Conservation (phyloP, 2,113 vertebrate genomes). For the Artemisiospiza belli region DNA sequence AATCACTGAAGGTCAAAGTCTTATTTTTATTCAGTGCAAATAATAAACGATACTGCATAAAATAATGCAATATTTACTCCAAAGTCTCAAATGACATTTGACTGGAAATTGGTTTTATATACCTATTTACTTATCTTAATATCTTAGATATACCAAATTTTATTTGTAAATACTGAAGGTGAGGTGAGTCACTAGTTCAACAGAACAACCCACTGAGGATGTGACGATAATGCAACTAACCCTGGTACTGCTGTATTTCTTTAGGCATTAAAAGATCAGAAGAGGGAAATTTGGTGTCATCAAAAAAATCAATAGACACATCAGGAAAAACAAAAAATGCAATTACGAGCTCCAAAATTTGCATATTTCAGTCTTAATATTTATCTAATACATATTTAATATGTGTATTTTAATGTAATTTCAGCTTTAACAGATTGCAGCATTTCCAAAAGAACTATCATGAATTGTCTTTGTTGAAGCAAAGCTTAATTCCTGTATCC, state of each 20-base stretch:
- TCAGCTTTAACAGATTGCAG: conserved; percentile 17
- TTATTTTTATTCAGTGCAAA: conserved; percentile 47
- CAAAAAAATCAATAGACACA: not conserved
- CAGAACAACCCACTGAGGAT: not conserved
- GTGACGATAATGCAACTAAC: not conserved
- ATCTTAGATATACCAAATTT: not conserved
- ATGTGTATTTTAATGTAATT: conserved; percentile 18
- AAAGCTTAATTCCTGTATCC: not conserved
- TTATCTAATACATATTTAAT: conserved; percentile 44
- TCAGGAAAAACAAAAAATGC: conserved; percentile 17
- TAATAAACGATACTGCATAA: conserved; percentile 4
- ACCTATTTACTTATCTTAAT: not conserved
- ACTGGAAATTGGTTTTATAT: conserved; percentile 20
- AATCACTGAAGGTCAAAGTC: conserved; percentile 64
- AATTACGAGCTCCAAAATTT: not conserved
- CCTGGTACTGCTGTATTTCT: not conserved
- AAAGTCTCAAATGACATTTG: conserved; percentile 29
- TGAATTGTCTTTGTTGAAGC: not conserved
- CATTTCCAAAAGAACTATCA: not conserved
- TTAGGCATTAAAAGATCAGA: not conserved
- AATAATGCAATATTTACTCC: conserved; percentile 48
- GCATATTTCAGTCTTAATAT: conserved; percentile 29
- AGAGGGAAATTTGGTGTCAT: not conserved
- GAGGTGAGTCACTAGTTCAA: not conserved
- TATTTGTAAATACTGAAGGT: not conserved